A percentile compares a stretch with the other conserved stretches of the same genome.
Conservation (phyloP, 2,888 invertebrate genomes). For the Dermolepida albohirtum region DNA sequence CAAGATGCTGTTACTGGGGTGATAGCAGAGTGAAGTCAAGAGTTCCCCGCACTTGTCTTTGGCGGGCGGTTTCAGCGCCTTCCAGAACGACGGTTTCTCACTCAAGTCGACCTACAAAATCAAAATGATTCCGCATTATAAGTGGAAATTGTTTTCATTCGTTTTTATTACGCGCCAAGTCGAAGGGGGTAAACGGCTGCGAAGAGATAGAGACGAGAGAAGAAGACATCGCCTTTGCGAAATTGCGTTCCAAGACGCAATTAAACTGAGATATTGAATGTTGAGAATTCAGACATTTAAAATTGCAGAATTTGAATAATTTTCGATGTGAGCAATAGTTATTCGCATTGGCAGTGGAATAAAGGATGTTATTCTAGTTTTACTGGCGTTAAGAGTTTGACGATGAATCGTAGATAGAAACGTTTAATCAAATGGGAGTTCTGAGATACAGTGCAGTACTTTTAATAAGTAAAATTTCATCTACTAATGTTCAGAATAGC, state of each 20-base stretch:
- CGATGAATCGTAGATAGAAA: too few species aligned
- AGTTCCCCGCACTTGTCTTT: conserved; percentile 95
- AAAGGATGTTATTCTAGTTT: too few species aligned
- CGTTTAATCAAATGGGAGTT: too few species aligned
- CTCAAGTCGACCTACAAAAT: conserved; percentile 84
- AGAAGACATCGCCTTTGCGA: background rate
- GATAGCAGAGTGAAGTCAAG: conserved; percentile 93
- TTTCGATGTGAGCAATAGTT: background rate
- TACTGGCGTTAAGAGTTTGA: too few species aligned
- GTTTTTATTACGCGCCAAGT: background rate
- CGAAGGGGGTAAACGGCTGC: background rate
- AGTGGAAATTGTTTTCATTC: background rate
- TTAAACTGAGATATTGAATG: too few species aligned
- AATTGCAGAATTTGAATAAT: background rate
- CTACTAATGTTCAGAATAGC: too few species aligned
- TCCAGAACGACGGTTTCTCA: conserved; percentile 95
- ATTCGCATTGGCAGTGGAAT: too few species aligned
- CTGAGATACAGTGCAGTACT: too few species aligned
- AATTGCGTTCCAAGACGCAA: too few species aligned
- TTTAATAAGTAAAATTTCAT: too few species aligned
- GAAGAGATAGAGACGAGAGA: background rate
- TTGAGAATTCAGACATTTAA: background rate
- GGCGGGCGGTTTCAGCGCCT: conserved; percentile 89
- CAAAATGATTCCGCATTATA: background rate
- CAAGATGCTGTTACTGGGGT: conserved; percentile 93